These are phyloP conservation scores for Triplophysa dalaica DNA, from an alignment of 2,113 vertebrate species.

Conservation along the genomic window DNA sequence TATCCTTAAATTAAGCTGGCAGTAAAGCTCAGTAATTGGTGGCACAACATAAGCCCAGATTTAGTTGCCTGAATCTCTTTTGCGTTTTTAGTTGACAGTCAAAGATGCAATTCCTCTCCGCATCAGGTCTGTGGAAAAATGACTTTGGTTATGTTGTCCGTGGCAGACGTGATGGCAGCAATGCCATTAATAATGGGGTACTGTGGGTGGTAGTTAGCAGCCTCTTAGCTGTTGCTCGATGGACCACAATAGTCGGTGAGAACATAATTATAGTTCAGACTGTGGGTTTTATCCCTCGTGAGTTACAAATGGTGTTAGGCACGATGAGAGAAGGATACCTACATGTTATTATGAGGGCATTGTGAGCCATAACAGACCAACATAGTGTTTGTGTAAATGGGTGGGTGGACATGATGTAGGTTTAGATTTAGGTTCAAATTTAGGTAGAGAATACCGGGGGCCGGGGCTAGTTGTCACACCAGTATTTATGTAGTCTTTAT, in stretches of 20 bases:
- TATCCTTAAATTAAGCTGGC: constrained; percentile 21
- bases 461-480: too few species aligned
- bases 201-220: constrained; percentile 38
- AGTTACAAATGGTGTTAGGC: constrained; percentile 4
- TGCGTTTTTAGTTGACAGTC: constrained; percentile 27
- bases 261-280: constrained; percentile 37
- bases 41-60: constrained; percentile 11
- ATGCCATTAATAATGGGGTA: constrained; percentile 41
- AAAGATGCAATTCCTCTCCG: constrained; percentile 8
- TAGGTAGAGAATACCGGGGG: too few species aligned
- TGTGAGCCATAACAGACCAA: too few species aligned
- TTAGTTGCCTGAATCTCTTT: constrained; percentile 11
- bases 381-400: too few species aligned
- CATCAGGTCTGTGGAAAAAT: constrained; percentile 19
- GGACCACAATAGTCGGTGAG: constrained; percentile 33
- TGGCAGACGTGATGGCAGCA: background rate
- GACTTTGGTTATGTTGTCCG: background rate
- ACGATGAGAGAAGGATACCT: background rate
- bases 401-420: too few species aligned
- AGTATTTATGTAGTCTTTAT: too few species aligned
- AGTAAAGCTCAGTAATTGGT: constrained; percentile 39
- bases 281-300: background rate
- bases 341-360: background rate
- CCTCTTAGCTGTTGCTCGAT: constrained; percentile 27
- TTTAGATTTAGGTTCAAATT: too few species aligned